phyloP scores from a whole-genome alignment of 2,888 invertebrate genomes.

The Lobophora halterata region DNA sequence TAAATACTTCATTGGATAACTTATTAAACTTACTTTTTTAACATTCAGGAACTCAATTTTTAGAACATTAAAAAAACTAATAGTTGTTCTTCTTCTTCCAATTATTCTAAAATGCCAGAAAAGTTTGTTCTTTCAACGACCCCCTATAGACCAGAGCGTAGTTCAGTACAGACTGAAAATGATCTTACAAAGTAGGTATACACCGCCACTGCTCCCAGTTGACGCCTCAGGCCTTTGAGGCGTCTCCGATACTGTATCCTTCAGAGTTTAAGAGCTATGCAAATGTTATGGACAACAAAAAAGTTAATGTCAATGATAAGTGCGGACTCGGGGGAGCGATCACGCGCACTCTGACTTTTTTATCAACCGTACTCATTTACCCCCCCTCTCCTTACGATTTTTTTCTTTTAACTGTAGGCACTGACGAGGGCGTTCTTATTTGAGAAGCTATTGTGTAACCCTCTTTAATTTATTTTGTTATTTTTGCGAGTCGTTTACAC shows the following conservation, averaged over 20 bases:
- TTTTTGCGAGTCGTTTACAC: constrained; percentile 43
- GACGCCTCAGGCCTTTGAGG: constrained; percentile 63
- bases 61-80: not conserved
- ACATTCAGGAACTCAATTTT: too few species aligned
- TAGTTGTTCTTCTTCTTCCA: constrained; percentile 3
- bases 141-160: constrained; percentile 55
- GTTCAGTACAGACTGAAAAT: constrained; percentile 71
- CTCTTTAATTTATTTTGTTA: constrained; percentile 60
- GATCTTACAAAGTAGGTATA: constrained; percentile 79
- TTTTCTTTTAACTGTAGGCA: constrained; percentile 43
- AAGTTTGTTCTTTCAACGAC: constrained; percentile 58
- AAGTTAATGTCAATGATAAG: constrained; percentile 80
- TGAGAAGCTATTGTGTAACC: constrained; percentile 50
- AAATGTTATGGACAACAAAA: constrained; percentile 81
- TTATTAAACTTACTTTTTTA: too few species aligned
- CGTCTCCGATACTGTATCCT: constrained; percentile 61
- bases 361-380: constrained; percentile 27
- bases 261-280: constrained; percentile 76
- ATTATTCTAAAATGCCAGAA: constrained; percentile 36
- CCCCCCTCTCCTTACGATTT: constrained; percentile 16
- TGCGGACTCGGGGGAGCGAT: constrained; percentile 68
- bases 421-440: constrained; percentile 46
- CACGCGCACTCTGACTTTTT: constrained; percentile 48
- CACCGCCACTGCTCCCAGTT: constrained; percentile 54
- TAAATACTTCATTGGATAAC: not conserved